phyloP scores from a whole-genome alignment of 2,797 vertebrate species.

The Gadopsis marmoratus region DNA sequence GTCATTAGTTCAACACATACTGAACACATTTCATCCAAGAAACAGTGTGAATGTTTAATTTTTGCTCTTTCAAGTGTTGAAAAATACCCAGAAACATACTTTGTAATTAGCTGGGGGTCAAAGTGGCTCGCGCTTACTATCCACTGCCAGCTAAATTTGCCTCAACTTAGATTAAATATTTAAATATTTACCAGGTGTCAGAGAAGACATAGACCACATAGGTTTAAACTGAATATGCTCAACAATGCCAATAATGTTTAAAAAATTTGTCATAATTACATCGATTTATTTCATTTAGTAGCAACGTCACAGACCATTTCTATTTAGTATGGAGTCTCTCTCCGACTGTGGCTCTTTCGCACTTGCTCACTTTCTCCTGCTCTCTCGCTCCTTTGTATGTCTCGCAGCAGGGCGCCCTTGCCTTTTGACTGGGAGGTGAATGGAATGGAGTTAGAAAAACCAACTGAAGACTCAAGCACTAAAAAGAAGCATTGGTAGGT shows the following conservation, averaged over 20 bases:
- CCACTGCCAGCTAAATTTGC: not conserved
- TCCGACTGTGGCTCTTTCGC: slow-evolving; percentile 2
- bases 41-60: not conserved
- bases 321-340: slow-evolving; percentile 12
- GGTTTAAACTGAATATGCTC: not conserved
- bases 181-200: not conserved
- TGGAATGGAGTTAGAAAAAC: slow-evolving; percentile 82
- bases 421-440: slow-evolving; percentile 85
- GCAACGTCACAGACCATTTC: not conserved
- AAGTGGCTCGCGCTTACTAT: not conserved
- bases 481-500: slow-evolving; percentile 71
- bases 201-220: not conserved
- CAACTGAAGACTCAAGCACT: slow-evolving; percentile 72
- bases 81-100: not conserved
- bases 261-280: not conserved
- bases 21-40: not conserved
- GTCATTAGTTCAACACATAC: not conserved
- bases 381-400: slow-evolving; percentile 62
- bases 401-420: slow-evolving; percentile 68
- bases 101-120: not conserved
- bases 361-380: slow-evolving; percentile 33
- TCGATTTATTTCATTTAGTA: not conserved
- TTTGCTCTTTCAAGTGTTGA: not conserved
- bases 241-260: not conserved
- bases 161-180: not conserved